A percentile compares a stretch with the other conserved stretches of the same genome.
These are phyloP conservation scores for Odocoileus hemionus DNA, from an alignment of 2,113 vertebrate species.

Conservation along the genomic window DNA sequence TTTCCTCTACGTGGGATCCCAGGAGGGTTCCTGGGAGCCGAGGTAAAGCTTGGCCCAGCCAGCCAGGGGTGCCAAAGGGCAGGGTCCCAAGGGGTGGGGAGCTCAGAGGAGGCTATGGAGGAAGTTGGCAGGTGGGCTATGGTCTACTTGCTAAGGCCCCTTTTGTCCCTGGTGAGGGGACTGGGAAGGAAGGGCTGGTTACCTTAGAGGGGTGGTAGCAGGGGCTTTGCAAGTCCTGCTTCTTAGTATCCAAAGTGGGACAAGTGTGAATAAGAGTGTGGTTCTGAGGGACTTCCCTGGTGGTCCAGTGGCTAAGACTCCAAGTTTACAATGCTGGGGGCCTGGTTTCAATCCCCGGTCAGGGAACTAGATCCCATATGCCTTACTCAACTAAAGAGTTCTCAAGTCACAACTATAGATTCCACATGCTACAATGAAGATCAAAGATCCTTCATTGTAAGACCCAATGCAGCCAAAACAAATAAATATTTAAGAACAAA, in stretches of 20 bases:
- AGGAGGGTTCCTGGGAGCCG: neutral
- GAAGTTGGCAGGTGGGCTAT: neutral
- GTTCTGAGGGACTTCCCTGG: neutral
- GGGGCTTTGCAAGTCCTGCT: neutral
- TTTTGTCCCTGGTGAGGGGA: neutral
- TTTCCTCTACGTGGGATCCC: neutral
- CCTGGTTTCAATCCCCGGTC: neutral
- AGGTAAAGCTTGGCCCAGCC: neutral
- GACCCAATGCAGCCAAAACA: neutral
- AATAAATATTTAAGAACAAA: neutral
- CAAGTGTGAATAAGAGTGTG: neutral
- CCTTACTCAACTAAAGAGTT: neutral
- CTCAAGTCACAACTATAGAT: neutral
- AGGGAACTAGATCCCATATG: neutral
- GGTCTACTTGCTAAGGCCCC: neutral
- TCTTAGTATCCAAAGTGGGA: neutral
- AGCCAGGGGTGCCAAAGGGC: neutral
- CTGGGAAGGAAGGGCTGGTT: neutral
- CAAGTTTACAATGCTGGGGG: neutral
- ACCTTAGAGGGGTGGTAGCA: neutral
- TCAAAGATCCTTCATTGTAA: neutral
- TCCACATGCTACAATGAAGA: neutral
- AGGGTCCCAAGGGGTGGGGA: accelerated
- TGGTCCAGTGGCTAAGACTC: neutral
- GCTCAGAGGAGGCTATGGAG: neutral